Evolutionary conservation across 1,140 invertebrate species (phyloP), one percentile per base, ranked within the genome.

Genomic region (Saccostrea cuccullata): DNA sequence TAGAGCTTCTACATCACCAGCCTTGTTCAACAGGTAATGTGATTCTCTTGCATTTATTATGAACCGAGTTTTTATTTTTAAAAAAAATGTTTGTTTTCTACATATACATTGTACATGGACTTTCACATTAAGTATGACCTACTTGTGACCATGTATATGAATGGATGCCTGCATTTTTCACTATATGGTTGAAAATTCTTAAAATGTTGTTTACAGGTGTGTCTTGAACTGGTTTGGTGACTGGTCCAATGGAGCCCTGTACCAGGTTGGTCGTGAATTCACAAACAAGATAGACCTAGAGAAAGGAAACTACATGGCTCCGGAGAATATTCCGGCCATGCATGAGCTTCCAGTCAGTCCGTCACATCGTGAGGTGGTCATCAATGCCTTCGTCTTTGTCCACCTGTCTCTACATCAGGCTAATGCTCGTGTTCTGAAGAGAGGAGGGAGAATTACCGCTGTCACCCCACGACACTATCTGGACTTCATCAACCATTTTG

Each of bases 181-280:
- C 5, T 47, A 47, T 47, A 47, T 47, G 9, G 47, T 47, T 47
- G 47, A 47, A 9, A 47, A 9, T 47, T 47, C 9, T 47, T 47
- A 9, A 47, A 47, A 47, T 47, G 47, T 23, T 36, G 12, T 85
- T 55, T 88, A 47, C 86, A 95, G 95, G 94, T 99, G 99, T 95
- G 99, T 99, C 0, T 96, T 99, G 64, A 99, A 99, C 95, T 99
- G 99, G 99, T 99, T 99, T 94, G 99, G 99, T 1, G 99, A 99
- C 95, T 99, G 99, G 99, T 99, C 98, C 15, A 98, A 99, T 94
- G 98, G 98, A 17, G 98, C 99, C 1, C 95, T 99, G 11, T 99
- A 98, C 96, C 98, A 99, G 96, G 98, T 98, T 89, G 95, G 96
- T 73, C 92, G 94, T 86, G 96, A 96, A 91, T 96, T 96, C 88